Evolutionary conservation across 2,797 vertebrate genomes (phyloP), one percentile per base, ranked within the genome.

Genomic region (Siniperca scherzeri): DNA sequence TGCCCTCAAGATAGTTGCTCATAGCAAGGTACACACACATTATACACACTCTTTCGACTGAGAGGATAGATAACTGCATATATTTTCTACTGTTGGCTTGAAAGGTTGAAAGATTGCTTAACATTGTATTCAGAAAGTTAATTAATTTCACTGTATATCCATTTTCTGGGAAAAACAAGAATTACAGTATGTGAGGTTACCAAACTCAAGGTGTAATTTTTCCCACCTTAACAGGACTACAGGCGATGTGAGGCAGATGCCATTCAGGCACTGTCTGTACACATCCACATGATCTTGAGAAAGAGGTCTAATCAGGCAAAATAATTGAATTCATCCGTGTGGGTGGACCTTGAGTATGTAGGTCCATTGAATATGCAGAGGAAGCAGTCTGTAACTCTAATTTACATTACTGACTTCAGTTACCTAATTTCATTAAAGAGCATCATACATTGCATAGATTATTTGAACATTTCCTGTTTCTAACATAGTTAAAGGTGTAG

Each of bases 1-100:
- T 88, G 96, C 98, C 70, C 97, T 99, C 70, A 99, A 98, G 96
- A 96, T 99, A 1, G 98, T 99, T 80, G 98, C 99, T 76, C 96
- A 99, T 88, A 98, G 97, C 94, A 98, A 98, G 98, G 98, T 99
- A 89, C 93, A 72, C 19, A 42, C 62, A 69, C 82, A 33, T 25
- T 2, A 14, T 22, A 57, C 30, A 65, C 74, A 87, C 66, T 38
- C 44, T 27, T n/a, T 42, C n/a, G 13, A 73, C 57, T 50, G 14
- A 71, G 2, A n/a, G 7, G 9, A 67, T 33, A 27, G 13, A 82
- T 40, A 27, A 30, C 33, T 78, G 21, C 8, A 70, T 27, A 4
- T 48, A 42, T 61, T 68, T 42, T 8, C 17, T 4, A 5, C 11
- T 25, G 44, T 17, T 33, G 0, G 38, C 21, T 48, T 74, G 42